Evolutionary conservation across 2,113 vertebrate species (phyloP).

Genomic region (Syngnathus typhle): DNA sequence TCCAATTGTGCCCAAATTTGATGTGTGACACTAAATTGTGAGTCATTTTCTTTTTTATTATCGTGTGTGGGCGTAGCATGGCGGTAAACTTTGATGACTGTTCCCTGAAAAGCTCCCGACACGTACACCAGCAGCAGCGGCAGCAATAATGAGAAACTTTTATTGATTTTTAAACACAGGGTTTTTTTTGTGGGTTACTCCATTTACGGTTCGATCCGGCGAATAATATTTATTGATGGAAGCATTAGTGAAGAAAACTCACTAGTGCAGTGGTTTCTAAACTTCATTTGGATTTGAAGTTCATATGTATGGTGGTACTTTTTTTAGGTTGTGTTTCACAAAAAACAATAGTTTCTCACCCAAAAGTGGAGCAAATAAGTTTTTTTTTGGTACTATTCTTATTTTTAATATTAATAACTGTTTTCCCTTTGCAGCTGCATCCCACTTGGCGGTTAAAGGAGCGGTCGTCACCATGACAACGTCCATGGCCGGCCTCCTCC

Average conservation of each 20-base stretch:
- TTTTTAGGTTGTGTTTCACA: too few species aligned
- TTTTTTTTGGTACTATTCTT: background rate
- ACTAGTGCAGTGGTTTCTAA: slow-evolving; percentile 16
- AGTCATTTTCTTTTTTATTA: background rate
- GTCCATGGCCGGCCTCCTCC: slow-evolving; percentile 71
- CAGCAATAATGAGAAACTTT: slow-evolving; percentile 38
- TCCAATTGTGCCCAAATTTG: background rate
- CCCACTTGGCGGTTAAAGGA: slow-evolving; percentile 76
- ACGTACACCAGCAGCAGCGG: slow-evolving; percentile 14
- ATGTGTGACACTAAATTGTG: background rate
- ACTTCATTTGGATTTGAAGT: too few species aligned
- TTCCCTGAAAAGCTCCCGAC: slow-evolving; percentile 12
- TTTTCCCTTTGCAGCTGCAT: slow-evolving; percentile 69
- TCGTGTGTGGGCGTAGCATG: background rate
- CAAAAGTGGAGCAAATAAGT: background rate
- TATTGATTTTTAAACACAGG: slow-evolving; percentile 52
- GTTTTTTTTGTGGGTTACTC: slow-evolving; percentile 22
- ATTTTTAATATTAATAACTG: background rate
- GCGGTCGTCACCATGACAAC: slow-evolving; percentile 81
- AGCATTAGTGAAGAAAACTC: slow-evolving; percentile 50
- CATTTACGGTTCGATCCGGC: slow-evolving; percentile 66
- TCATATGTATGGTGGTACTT: too few species aligned
- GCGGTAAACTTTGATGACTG: slow-evolving; percentile 8
- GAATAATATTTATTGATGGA: slow-evolving; percentile 71
- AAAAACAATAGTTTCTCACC: too few species aligned